Percentiles rank a stretch among this genome's conserved stretches.
phyloP scores from a whole-genome alignment of 2,888 invertebrate species.

The Mongoloraphidia duomilia region DNA sequence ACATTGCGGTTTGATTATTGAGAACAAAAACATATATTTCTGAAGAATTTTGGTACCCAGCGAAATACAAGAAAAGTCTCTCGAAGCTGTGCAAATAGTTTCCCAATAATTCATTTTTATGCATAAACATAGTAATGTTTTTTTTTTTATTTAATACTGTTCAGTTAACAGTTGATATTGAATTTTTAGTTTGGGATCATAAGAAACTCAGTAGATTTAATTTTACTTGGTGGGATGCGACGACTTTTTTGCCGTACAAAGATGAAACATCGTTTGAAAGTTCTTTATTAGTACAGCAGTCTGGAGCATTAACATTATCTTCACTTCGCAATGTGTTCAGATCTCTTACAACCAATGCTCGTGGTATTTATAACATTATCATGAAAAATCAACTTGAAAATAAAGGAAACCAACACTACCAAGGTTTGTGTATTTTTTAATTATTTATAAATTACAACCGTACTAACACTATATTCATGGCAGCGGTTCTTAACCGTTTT shows the following conservation, averaged over 20 bases:
- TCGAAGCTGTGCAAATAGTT: too few species aligned
- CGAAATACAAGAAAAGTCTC: too few species aligned
- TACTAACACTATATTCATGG: too few species aligned
- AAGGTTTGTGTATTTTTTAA: constrained; percentile 39
- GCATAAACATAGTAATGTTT: too few species aligned
- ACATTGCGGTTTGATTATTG: too few species aligned
- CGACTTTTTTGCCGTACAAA: constrained; percentile 67
- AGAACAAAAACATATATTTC: too few species aligned
- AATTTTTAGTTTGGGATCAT: constrained; percentile 74
- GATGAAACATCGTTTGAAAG: constrained; percentile 79
- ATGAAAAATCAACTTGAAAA: constrained; percentile 70
- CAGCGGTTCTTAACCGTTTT: too few species aligned
- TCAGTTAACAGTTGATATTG: too few species aligned
- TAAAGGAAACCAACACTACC: constrained; percentile 52
- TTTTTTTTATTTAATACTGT: too few species aligned
- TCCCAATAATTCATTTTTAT: too few species aligned
- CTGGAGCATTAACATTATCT: constrained; percentile 63
- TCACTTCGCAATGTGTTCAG: constrained; percentile 81
- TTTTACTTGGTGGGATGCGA: constrained; percentile 84
- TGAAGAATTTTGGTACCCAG: too few species aligned
- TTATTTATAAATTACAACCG: constrained; percentile 1
- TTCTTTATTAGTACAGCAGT: constrained; percentile 66
- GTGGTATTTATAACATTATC: constrained; percentile 69
- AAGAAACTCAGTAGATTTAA: constrained; percentile 69
- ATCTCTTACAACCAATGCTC: constrained; percentile 79